Percentiles rank a stretch among this genome's conserved stretches.
Evolutionary conservation across 2,797 vertebrate genomes (phyloP).

Genomic region (Crocodylus rhombifer): DNA sequence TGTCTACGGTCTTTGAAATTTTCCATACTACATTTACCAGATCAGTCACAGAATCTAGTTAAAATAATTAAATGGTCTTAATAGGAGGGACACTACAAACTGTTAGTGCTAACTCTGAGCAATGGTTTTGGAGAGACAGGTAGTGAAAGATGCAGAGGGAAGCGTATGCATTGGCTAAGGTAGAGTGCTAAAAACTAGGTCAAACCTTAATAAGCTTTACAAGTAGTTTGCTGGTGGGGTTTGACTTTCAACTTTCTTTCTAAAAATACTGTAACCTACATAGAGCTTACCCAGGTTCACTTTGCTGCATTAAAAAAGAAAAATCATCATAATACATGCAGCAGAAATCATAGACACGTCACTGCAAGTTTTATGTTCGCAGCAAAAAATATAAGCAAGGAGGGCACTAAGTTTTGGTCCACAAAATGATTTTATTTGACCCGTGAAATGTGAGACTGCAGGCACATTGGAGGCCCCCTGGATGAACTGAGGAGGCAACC

Average conservation of each 20-base stretch:
- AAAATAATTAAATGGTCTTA: too few relatives aligned
- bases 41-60: too few relatives aligned
- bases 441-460: not conserved
- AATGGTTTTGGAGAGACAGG: not conserved
- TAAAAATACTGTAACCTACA: constrained; percentile 68
- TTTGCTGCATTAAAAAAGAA: not conserved
- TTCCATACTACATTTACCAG: too few relatives aligned
- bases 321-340: constrained; percentile 35
- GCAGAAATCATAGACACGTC: constrained; percentile 53
- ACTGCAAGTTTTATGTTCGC: constrained; percentile 24
- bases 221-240: constrained; percentile 44
- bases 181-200: constrained; percentile 22
- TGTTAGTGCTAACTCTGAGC: not conserved
- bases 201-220: constrained; percentile 28
- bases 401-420: not conserved
- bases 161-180: not conserved
- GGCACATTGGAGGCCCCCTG: not conserved
- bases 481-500: too few relatives aligned
- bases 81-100: not conserved
- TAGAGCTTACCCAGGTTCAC: not conserved
- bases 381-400: not conserved
- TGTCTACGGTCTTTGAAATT: not conserved
- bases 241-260: constrained; percentile 57
- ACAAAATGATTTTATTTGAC: too few relatives aligned
- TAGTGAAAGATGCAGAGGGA: not conserved